phyloP scores from a whole-genome alignment of 2,888 invertebrate species.

The Zele albiditarsus region DNA sequence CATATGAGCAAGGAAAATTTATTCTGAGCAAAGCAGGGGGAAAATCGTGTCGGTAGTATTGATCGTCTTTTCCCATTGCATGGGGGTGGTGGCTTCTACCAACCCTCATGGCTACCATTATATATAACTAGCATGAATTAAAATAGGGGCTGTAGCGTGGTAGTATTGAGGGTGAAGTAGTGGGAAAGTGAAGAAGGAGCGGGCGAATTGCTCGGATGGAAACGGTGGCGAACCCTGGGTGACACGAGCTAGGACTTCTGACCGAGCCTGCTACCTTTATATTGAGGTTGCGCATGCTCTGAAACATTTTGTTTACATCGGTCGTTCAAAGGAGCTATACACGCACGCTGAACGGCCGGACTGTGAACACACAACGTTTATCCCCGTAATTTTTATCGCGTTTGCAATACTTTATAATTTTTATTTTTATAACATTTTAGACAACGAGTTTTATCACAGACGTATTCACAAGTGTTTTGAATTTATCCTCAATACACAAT shows the following conservation, averaged over 20 bases:
- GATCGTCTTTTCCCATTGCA: conserved; percentile 51
- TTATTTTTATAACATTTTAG: neutral
- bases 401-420: conserved; percentile 11
- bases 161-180: neutral
- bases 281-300: conserved; percentile 53
- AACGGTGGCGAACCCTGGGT: conserved; percentile 24
- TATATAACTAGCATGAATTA: conserved; percentile 34
- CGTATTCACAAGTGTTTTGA: too few relatives aligned
- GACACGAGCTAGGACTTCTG: conserved; percentile 42
- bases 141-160: conserved; percentile 9
- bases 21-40: neutral
- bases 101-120: conserved; percentile 55
- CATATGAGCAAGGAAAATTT: neutral
- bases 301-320: conserved; percentile 56
- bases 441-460: too few relatives aligned
- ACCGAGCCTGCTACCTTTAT: conserved; percentile 27
- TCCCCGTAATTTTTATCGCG: conserved; percentile 1
- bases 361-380: neutral
- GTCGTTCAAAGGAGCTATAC: conserved; percentile 43
- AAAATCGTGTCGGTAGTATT: conserved; percentile 32
- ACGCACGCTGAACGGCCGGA: conserved; percentile 47
- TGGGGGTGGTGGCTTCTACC: conserved; percentile 62
- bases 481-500: too few relatives aligned
- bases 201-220: neutral
- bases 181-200: neutral